phyloP scores from a whole-genome alignment of 2,888 invertebrate genomes.

The Latheticus oryzae region DNA sequence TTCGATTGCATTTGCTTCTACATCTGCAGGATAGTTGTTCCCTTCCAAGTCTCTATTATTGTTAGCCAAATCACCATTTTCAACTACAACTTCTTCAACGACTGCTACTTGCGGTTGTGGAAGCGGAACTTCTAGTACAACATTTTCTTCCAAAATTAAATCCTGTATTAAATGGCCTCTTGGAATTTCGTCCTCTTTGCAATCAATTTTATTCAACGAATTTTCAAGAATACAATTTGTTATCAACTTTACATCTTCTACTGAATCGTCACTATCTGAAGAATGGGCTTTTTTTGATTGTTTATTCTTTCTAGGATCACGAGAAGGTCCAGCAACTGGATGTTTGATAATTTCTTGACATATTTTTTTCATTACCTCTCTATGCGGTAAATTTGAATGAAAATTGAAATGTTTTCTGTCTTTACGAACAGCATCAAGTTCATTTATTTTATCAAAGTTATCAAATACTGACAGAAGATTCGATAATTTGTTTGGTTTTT shows the following conservation, averaged over 20 bases:
- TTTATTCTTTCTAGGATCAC: constrained; percentile 47
- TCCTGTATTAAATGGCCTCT: constrained; percentile 22
- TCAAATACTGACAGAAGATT: constrained; percentile 33
- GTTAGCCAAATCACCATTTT: constrained; percentile 69
- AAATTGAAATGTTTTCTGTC: constrained; percentile 30
- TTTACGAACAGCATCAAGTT: constrained; percentile 51
- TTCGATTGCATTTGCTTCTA: no score
- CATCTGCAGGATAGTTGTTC: constrained; percentile 64
- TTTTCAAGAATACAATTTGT: constrained; percentile 58
- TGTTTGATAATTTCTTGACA: constrained; percentile 37
- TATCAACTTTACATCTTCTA: constrained; percentile 57
- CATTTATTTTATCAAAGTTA: constrained; percentile 51
- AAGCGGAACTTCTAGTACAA: constrained; percentile 18
- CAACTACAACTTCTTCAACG: constrained; percentile 56
- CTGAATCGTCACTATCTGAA: constrained; percentile 50
- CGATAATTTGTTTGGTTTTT: constrained; percentile 37
- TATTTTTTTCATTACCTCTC: constrained; percentile 35
- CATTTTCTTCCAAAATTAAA: constrained; percentile 21
- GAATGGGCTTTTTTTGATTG: constrained; percentile 45
- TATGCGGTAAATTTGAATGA: constrained; percentile 30
- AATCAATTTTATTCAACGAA: constrained; percentile 53
- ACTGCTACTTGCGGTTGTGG: constrained; percentile 9
- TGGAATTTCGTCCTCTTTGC: neutral
- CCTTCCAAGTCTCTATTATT: constrained; percentile 69
- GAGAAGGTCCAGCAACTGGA: constrained; percentile 51